A percentile compares a stretch with the other conserved stretches of the same genome.
Conservation (phyloP, 2,888 invertebrate genomes). For the Dasysyrphus tricinctus region DNA sequence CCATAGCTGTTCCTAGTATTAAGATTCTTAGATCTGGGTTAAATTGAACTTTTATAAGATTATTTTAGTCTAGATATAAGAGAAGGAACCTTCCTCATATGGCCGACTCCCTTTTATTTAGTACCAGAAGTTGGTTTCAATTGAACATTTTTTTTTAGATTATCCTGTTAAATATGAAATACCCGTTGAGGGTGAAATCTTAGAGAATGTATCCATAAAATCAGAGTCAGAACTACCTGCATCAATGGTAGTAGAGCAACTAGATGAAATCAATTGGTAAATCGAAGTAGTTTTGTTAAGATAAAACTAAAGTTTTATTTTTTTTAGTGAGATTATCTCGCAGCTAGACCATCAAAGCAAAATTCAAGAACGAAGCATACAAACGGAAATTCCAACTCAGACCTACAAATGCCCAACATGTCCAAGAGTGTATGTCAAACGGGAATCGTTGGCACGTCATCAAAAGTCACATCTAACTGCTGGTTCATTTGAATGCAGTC, state of each 20-base stretch:
- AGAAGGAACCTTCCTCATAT: not conserved
- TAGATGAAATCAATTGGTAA: conserved; percentile 41
- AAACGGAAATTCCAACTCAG: conserved; percentile 22
- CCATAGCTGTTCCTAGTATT: no score
- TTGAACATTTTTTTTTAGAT: not conserved
- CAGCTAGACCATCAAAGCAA: not conserved
- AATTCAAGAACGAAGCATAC: conserved; percentile 35
- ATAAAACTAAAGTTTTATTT: not conserved
- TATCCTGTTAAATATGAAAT: conserved; percentile 7
- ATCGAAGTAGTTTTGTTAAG: not conserved
- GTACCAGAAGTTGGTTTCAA: not conserved
- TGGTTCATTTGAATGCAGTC: conserved; percentile 77
- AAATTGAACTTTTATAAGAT: not conserved
- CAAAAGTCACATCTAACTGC: conserved; percentile 60
- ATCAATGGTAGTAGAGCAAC: conserved; percentile 44
- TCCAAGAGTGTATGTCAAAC: conserved; percentile 78
- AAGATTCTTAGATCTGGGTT: no score
- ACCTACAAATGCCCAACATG: conserved; percentile 57
- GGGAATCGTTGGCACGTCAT: conserved; percentile 78
- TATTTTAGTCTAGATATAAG: not conserved
- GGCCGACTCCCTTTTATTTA: not conserved
- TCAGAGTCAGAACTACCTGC: conserved; percentile 31
- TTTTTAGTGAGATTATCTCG: conserved; percentile 41
- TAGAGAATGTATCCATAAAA: conserved; percentile 35
- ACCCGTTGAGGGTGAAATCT: conserved; percentile 7